These are phyloP conservation scores for Megaceryle maxima DNA, from an alignment of 2,113 vertebrate genomes.

Conservation along the genomic window DNA sequence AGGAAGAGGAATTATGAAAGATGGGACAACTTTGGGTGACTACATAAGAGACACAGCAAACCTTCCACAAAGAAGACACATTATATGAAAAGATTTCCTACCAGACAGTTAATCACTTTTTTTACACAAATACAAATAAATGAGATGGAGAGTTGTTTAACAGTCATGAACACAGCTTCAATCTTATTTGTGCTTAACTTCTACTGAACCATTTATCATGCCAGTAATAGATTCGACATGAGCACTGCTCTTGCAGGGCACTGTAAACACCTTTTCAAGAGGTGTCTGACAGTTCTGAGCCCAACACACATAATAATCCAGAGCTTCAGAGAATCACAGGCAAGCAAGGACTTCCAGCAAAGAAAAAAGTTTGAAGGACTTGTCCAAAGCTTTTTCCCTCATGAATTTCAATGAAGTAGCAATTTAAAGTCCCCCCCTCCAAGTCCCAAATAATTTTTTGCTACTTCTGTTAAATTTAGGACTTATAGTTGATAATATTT, in stretches of 20 bases:
- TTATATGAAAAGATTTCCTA: not conserved
- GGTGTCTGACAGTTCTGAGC: not conserved
- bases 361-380: not conserved
- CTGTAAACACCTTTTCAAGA: not conserved
- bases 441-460: not conserved
- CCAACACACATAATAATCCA: not conserved
- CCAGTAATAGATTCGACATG: not conserved
- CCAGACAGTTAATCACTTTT: not conserved
- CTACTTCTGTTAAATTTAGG: not conserved
- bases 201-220: not conserved
- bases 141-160: not conserved
- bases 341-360: not conserved
- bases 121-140: not conserved
- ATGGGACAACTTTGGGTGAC: not conserved
- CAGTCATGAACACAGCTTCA: not conserved
- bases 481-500: not conserved
- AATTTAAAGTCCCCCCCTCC: not conserved
- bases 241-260: not conserved
- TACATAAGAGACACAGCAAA: not conserved
- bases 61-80: not conserved
- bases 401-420: not conserved
- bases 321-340: not conserved
- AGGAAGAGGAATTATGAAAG: not conserved
- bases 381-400: not conserved
- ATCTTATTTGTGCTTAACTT: not conserved